Evolutionary conservation across 2,797 vertebrate genomes (phyloP).

Genomic region (Synaphobranchus kaupii): DNA sequence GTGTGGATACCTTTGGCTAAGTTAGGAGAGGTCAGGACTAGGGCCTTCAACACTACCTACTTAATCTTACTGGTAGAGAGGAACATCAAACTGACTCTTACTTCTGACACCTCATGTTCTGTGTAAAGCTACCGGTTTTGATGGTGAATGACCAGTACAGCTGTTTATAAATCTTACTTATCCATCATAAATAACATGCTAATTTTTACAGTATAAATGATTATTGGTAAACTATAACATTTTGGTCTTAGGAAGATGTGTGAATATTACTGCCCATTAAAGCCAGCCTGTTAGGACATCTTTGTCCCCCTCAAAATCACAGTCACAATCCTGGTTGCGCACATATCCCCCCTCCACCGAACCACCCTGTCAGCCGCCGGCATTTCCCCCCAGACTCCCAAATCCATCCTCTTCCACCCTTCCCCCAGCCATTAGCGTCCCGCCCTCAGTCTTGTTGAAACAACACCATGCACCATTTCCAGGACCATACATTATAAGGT

Average conservation of each 20-base stretch:
- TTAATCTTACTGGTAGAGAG: neutral
- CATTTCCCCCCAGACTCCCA: neutral
- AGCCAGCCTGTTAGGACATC: neutral
- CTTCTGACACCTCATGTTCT: neutral
- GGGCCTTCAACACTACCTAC: neutral
- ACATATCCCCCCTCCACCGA: neutral
- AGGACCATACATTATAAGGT: constrained; percentile 64
- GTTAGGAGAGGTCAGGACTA: neutral
- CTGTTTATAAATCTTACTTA: neutral
- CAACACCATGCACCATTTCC: constrained; percentile 60
- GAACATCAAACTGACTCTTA: neutral
- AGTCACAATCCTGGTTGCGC: neutral
- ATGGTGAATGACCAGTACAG: neutral
- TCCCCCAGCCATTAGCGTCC: constrained; percentile 52
- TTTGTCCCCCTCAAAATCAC: neutral
- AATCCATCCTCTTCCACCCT: constrained; percentile 28
- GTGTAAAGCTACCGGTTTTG: neutral
- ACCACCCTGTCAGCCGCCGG: constrained; percentile 9
- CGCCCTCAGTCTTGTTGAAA: constrained; percentile 60
- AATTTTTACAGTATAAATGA: neutral
- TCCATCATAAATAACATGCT: neutral
- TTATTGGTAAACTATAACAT: neutral
- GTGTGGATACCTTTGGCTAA: neutral
- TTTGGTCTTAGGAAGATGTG: neutral
- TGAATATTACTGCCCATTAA: neutral